A percentile compares a stretch with the other conserved stretches of the same genome.
Conservation (phyloP, 2,888 invertebrate genomes). For the Scotopteryx bipunctaria region DNA sequence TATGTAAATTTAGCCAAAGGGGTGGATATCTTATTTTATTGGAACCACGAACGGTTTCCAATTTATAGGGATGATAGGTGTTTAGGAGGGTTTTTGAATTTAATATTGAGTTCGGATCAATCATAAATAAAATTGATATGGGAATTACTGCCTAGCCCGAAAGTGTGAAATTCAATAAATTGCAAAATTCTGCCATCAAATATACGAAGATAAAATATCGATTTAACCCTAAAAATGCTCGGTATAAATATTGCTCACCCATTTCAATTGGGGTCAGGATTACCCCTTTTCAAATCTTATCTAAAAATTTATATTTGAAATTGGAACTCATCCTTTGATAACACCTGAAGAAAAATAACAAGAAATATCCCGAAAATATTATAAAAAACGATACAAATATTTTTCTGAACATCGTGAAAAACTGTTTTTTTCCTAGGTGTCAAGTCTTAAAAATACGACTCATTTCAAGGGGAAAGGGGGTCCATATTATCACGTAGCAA, state of each 20-base stretch:
- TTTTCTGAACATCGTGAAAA: no score
- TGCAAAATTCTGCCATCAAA: constrained; percentile 2
- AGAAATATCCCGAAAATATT: constrained; percentile 3
- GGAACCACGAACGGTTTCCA: constrained; percentile 45
- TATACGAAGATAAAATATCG: neutral
- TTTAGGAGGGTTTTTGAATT: constrained; percentile 32
- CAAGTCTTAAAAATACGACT: constrained; percentile 61
- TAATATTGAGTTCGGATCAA: constrained; percentile 30
- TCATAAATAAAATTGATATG: constrained; percentile 25
- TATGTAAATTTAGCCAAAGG: constrained; percentile 19
- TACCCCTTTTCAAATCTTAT: no score
- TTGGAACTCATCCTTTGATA: no score
- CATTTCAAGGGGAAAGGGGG: constrained; percentile 52
- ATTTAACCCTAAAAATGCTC: neutral
- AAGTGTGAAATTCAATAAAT: constrained; percentile 8
- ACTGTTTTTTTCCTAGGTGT: no score
- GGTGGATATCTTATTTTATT: constrained; percentile 57
- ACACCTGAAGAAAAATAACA: no score
- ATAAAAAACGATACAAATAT: constrained; percentile 14
- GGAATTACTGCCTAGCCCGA: constrained; percentile 19
- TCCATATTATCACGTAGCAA: constrained; percentile 83
- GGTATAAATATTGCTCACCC: neutral
- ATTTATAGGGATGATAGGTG: constrained; percentile 36
- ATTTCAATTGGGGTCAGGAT: neutral
- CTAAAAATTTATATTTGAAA: no score